Conservation (phyloP, 2,113 vertebrate genomes). For the Myocastor coypus region DNA sequence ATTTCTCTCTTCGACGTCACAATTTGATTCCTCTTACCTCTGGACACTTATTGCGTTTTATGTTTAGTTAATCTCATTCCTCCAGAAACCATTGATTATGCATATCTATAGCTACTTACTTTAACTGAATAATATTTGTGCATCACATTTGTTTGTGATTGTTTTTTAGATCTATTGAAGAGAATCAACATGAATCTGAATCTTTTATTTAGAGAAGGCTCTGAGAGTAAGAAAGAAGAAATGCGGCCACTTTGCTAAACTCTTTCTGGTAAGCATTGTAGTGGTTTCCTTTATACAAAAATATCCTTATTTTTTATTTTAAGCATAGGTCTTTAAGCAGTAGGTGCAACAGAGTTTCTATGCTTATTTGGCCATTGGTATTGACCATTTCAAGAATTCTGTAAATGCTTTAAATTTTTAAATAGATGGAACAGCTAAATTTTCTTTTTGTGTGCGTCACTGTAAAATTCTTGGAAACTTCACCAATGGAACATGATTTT, state of each 20-base stretch:
- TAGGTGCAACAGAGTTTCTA: background rate
- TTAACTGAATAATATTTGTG: background rate
- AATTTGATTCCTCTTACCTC: background rate
- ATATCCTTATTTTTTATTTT: background rate
- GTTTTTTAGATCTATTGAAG: background rate
- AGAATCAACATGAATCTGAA: background rate
- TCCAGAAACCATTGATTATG: background rate
- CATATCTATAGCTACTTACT: background rate
- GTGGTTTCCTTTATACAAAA: background rate
- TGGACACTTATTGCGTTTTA: background rate
- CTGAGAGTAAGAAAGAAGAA: background rate
- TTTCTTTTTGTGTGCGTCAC: background rate
- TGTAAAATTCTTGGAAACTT: background rate
- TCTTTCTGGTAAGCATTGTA: background rate
- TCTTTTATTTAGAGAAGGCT: background rate
- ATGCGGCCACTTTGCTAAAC: background rate
- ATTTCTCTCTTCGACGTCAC: background rate
- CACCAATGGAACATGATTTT: background rate
- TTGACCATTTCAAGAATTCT: conserved; percentile 4
- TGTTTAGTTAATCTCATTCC: background rate
- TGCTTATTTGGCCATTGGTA: background rate
- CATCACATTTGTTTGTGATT: background rate
- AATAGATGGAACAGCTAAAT: background rate
- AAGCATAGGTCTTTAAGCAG: background rate
- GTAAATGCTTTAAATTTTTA: background rate